Evolutionary conservation across 1,140 invertebrate species (phyloP).

Genomic region (Diorhabda sublineata): DNA sequence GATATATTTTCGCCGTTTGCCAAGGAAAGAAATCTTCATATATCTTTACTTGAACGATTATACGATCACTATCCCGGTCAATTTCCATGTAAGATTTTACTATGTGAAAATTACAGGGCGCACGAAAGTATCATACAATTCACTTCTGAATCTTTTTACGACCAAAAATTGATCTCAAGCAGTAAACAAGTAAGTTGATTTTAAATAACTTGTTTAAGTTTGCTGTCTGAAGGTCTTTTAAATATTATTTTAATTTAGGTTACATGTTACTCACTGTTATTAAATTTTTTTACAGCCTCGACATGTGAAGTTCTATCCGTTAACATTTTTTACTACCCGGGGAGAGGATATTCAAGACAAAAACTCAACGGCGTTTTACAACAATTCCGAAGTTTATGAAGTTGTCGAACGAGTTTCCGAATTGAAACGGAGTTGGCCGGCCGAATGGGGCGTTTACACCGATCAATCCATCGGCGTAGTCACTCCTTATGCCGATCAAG

Average conservation of each 20-base stretch:
- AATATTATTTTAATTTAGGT: not conserved
- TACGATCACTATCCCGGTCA: constrained; percentile 72
- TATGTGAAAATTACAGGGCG: constrained; percentile 84
- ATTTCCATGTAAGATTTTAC: constrained; percentile 75
- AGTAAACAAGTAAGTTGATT: constrained; percentile 49
- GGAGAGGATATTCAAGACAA: constrained; percentile 74
- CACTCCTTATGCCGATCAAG: constrained; percentile 82
- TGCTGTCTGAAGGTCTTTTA: constrained; percentile 24
- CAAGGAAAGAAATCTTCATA: constrained; percentile 70
- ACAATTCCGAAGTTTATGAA: constrained; percentile 79
- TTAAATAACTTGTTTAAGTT: not conserved
- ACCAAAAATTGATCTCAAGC: constrained; percentile 68
- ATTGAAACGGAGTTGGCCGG: constrained; percentile 67
- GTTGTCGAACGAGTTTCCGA: constrained; percentile 69
- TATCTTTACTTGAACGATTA: constrained; percentile 74
- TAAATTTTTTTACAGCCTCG: constrained; percentile 45
- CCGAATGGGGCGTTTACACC: constrained; percentile 67
- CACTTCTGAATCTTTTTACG: constrained; percentile 80
- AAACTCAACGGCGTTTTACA: constrained; percentile 82
- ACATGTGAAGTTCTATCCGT: constrained; percentile 66
- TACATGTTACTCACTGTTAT: not conserved
- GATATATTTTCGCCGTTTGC: constrained; percentile 79
- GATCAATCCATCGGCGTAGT: constrained; percentile 80
- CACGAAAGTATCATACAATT: constrained; percentile 78
- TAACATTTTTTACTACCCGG: constrained; percentile 79